Evolutionary conservation across 2,797 vertebrate genomes (phyloP).

Genomic region (Fundulus diaphanus): DNA sequence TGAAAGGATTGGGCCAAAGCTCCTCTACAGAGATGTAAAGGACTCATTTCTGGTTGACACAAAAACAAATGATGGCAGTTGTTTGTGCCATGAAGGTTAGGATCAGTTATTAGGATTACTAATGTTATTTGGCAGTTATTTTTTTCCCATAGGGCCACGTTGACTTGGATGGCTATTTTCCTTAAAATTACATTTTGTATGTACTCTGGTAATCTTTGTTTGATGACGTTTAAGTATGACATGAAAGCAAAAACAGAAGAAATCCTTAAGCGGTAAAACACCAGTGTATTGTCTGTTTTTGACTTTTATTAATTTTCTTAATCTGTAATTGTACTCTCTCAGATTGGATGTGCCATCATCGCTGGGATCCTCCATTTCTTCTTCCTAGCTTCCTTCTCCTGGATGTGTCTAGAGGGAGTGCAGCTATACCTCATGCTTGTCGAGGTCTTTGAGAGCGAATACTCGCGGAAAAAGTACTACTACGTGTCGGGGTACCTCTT

Average conservation of each 20-base stretch:
- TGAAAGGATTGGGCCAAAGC: neutral
- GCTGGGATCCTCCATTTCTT: conserved; percentile 98
- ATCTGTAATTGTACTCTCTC: conserved; percentile 40
- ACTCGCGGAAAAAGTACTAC: conserved; percentile 98
- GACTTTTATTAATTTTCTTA: neutral
- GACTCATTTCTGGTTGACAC: neutral
- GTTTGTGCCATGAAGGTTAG: too few species aligned
- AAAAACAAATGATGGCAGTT: neutral
- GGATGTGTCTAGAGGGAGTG: conserved; percentile 99
- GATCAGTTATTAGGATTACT: neutral
- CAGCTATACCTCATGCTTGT: conserved; percentile 99
- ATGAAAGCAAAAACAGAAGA: neutral
- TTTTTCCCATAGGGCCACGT: neutral
- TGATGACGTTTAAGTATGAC: neutral
- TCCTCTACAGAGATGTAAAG: neutral
- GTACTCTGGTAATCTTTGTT: neutral
- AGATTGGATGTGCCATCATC: conserved; percentile 98
- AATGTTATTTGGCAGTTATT: neutral
- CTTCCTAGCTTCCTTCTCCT: conserved; percentile 97
- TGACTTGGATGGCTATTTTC: neutral
- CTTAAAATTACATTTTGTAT: neutral
- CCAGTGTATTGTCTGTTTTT: neutral
- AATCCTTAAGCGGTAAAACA: neutral
- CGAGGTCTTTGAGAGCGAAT: conserved; percentile 99
- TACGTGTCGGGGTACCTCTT: conserved; percentile 97